A percentile compares a stretch with the other conserved stretches of the same genome.
Evolutionary conservation across 2,888 invertebrate species (phyloP).

Genomic region (Agriotes lineatus): DNA sequence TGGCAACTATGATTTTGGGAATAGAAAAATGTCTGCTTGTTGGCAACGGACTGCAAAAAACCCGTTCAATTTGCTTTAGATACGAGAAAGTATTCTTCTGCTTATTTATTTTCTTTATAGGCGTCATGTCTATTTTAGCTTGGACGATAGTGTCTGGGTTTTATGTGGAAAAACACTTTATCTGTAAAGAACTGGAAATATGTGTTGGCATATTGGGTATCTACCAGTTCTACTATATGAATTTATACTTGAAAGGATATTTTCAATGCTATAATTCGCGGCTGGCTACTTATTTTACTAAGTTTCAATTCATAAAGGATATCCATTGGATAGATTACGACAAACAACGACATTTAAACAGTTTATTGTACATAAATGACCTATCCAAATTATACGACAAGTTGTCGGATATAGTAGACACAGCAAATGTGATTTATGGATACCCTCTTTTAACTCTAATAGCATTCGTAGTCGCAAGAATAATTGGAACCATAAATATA

Average conservation of each 20-base stretch:
- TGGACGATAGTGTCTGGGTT: not conserved
- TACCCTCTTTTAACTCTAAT: constrained; percentile 34
- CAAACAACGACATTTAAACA: not conserved
- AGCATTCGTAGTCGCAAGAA: not conserved
- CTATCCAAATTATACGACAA: constrained; percentile 39
- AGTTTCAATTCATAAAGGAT: not conserved
- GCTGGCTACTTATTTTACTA: not conserved
- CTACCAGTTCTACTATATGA: constrained; percentile 14
- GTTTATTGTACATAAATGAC: not conserved
- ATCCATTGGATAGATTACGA: not conserved
- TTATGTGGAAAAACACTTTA: not conserved
- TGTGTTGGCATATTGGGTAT: constrained; percentile 1
- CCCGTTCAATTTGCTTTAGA: not conserved
- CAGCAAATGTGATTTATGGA: constrained; percentile 49
- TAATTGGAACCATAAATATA: constrained; percentile 10
- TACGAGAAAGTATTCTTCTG: not conserved
- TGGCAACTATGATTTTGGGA: not conserved
- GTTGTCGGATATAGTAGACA: constrained; percentile 38
- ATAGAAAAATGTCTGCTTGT: not conserved
- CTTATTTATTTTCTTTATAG: not conserved
- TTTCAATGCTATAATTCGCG: not conserved
- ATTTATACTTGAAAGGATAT: not conserved
- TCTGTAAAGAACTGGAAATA: constrained; percentile 1
- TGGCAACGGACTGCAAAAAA: not conserved
- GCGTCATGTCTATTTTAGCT: not conserved